Percentiles rank a stretch among this genome's conserved stretches.
Conservation (phyloP, 2,113 vertebrate species). For the Epinephelus lanceolatus region DNA sequence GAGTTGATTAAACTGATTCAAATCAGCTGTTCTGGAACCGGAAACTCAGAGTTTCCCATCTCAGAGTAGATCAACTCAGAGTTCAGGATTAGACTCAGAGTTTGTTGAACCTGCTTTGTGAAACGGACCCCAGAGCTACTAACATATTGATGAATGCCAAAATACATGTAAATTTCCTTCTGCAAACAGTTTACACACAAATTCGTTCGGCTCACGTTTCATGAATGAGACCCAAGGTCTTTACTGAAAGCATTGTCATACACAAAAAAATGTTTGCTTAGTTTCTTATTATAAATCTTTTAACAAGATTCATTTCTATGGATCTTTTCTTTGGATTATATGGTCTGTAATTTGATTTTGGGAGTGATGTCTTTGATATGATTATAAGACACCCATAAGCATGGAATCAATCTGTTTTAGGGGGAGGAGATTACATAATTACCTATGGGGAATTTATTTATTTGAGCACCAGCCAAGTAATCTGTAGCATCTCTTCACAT, state of each 20-base stretch:
- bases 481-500: not conserved
- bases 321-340: not conserved
- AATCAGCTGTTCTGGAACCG: too few species aligned
- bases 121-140: too few species aligned
- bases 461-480: not conserved
- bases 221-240: not conserved
- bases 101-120: too few species aligned
- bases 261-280: not conserved
- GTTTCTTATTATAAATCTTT: not conserved
- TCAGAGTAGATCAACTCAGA: too few species aligned
- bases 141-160: too few species aligned
- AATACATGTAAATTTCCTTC: too few species aligned
- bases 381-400: not conserved
- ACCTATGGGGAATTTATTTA: slow-evolving; percentile 1
- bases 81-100: too few species aligned
- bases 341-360: not conserved
- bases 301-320: not conserved
- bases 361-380: not conserved
- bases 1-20: too few species aligned
- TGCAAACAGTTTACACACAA: too few species aligned
- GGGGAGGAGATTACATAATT: not conserved
- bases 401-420: not conserved
- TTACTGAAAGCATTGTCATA: not conserved
- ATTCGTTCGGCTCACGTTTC: too few species aligned
- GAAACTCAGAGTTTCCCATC: too few species aligned